Evolutionary conservation across 2,888 invertebrate genomes (phyloP).

Genomic region (Dione vanillae): DNA sequence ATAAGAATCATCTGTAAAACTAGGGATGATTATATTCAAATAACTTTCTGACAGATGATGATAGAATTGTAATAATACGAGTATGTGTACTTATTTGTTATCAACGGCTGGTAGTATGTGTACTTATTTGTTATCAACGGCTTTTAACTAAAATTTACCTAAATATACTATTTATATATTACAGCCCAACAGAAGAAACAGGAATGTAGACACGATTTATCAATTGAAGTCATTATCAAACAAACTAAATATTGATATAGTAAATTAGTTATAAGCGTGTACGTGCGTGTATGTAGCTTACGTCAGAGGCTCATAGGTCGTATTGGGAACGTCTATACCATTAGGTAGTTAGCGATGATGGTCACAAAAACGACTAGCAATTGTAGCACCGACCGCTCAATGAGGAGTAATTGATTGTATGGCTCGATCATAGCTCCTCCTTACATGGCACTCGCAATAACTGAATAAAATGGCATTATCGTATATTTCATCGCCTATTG

Average conservation of each 20-base stretch:
- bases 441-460: constrained; percentile 49
- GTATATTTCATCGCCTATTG: constrained; percentile 44
- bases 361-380: constrained; percentile 70
- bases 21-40: not conserved
- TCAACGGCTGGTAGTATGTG: not conserved
- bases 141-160: too few species aligned
- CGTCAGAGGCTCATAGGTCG: constrained; percentile 39
- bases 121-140: too few species aligned
- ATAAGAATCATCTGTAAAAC: not conserved
- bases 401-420: constrained; percentile 75
- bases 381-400: constrained; percentile 75
- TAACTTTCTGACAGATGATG: not conserved
- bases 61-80: not conserved
- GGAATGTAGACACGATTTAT: not conserved
- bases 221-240: not conserved
- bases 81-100: not conserved
- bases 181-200: not conserved
- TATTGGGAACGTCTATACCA: constrained; percentile 48
- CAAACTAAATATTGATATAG: not conserved
- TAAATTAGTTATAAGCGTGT: not conserved
- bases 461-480: constrained; percentile 40
- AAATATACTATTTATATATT: too few species aligned
- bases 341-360: constrained; percentile 56
- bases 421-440: constrained; percentile 64
- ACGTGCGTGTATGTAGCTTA: constrained; percentile 25